These are phyloP conservation scores for Leptarthrus brevirostris DNA, from an alignment of 2,888 invertebrate species.

Conservation along the genomic window DNA sequence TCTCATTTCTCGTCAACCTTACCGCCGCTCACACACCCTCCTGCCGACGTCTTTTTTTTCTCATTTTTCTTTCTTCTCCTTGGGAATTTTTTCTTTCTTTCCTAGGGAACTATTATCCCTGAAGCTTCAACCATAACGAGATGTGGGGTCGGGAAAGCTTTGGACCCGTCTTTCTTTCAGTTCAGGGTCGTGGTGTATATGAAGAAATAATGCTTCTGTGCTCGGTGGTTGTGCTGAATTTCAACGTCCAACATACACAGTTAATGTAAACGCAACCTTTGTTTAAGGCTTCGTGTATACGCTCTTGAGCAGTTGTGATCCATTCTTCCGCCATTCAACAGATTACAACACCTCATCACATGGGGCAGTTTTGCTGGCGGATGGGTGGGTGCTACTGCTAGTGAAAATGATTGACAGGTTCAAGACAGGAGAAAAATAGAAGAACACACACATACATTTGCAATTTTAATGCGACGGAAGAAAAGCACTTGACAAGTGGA, in stretches of 20 bases:
- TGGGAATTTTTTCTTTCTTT: conserved; percentile 11
- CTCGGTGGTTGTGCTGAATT: no score
- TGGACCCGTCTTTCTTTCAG: not conserved
- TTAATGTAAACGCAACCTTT: conserved; percentile 35
- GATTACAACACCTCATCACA: conserved; percentile 43
- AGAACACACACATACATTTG: not conserved
- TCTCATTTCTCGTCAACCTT: conserved; percentile 52
- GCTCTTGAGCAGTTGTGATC: conserved; percentile 20
- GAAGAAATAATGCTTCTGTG: not conserved
- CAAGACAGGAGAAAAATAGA: conserved; percentile 18
- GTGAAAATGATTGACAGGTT: conserved; percentile 45
- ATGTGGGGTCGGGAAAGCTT: conserved; percentile 9
- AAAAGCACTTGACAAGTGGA: conserved; percentile 35
- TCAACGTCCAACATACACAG: not conserved
- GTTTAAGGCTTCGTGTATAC: conserved; percentile 25
- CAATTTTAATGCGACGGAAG: conserved; percentile 26
- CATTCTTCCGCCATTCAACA: conserved; percentile 38
- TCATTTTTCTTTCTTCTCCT: conserved; percentile 26
- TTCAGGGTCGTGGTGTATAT: not conserved
- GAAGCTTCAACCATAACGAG: not conserved
- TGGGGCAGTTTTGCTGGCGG: conserved; percentile 1
- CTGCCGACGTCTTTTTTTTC: no score
- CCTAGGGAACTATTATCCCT: conserved; percentile 35
- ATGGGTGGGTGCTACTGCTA: conserved; percentile 28
- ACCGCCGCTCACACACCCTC: no score